Evolutionary conservation across 2,113 vertebrate species (phyloP).

Genomic region (Prunella himalayana): DNA sequence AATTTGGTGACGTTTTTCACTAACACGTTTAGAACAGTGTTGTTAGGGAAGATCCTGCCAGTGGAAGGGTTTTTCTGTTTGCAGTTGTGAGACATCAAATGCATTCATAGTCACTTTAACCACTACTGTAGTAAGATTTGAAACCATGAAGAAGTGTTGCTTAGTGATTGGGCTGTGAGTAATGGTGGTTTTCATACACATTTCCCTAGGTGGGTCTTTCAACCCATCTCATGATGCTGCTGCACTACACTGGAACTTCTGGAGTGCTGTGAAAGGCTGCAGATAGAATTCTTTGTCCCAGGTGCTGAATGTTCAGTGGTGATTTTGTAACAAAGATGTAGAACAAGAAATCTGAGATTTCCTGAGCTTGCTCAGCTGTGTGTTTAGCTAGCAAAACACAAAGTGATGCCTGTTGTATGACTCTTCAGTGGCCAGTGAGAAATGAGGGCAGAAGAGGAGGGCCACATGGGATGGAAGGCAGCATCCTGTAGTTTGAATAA

Average conservation of each 20-base stretch:
- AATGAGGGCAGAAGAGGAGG: not conserved
- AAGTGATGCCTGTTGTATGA: not conserved
- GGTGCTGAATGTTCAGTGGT: accelerated
- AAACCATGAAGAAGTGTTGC: not conserved
- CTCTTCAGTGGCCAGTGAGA: not conserved
- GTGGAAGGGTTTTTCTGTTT: not conserved
- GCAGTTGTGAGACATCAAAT: not conserved
- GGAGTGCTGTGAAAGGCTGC: not conserved
- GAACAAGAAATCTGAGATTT: not conserved
- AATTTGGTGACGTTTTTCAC: not conserved
- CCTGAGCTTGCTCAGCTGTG: not conserved
- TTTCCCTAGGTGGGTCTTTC: not conserved
- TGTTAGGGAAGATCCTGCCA: not conserved
- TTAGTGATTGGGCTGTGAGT: not conserved
- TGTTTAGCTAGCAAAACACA: not conserved
- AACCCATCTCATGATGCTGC: not conserved
- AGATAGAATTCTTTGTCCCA: not conserved
- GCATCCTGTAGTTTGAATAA: not conserved
- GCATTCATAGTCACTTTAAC: not conserved
- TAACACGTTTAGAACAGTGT: not conserved
- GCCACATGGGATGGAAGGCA: not conserved
- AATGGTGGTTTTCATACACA: not conserved
- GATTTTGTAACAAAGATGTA: not conserved
- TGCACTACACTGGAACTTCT: not conserved
- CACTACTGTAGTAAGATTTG: not conserved